Evolutionary conservation across 2,797 vertebrate genomes (phyloP).

Genomic region (Sphenopsis melanotis): DNA sequence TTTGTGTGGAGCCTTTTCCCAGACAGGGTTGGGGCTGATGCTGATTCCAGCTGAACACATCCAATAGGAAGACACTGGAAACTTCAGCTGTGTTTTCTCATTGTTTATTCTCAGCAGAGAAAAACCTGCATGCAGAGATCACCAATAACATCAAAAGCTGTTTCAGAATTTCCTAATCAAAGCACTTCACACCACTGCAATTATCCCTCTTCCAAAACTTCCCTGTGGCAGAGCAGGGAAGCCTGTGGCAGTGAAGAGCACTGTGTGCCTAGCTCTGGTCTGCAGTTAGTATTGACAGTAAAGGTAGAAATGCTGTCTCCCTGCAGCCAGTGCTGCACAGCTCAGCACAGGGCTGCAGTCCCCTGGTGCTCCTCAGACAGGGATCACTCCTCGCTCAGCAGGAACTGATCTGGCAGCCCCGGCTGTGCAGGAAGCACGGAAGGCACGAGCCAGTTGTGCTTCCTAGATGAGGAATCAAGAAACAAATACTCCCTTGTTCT

Average conservation of each 20-base stretch:
- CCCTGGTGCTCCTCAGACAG: neutral
- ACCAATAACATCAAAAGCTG: neutral
- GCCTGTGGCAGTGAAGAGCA: neutral
- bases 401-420: neutral
- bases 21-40: neutral
- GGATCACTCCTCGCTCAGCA: neutral
- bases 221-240: neutral
- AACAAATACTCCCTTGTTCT: slow-evolving; percentile 32
- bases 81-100: neutral
- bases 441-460: neutral
- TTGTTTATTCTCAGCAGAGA: neutral
- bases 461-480: neutral
- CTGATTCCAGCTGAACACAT: neutral
- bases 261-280: neutral
- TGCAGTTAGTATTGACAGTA: neutral
- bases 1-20: neutral
- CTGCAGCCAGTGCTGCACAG: neutral
- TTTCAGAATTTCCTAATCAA: neutral
- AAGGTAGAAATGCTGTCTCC: neutral
- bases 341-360: neutral
- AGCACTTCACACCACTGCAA: neutral
- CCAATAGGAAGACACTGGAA: neutral
- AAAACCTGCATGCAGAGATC: neutral
- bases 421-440: neutral
- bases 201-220: neutral